A percentile compares a stretch with the other conserved stretches of the same genome.
phyloP scores from a whole-genome alignment of 2,797 vertebrate species.

The Cossypha caffra region DNA sequence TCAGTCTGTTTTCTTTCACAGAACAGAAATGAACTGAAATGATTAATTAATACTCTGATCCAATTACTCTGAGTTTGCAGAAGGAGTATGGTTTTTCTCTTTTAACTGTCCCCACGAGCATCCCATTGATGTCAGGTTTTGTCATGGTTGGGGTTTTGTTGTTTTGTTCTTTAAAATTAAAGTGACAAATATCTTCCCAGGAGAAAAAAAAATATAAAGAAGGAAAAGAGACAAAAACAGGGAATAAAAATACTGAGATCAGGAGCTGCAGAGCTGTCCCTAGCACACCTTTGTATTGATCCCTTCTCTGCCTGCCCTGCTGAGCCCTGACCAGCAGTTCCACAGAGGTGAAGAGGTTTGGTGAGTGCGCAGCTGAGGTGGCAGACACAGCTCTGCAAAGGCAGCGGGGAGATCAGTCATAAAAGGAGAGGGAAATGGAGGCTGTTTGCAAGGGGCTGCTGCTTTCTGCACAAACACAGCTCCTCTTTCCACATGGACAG shows the following conservation, averaged over 20 bases:
- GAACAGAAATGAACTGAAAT: constrained; percentile 45
- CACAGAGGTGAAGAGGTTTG: neutral
- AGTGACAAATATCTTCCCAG: neutral
- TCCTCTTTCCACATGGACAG: neutral
- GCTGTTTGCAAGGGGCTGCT: neutral
- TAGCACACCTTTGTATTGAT: neutral
- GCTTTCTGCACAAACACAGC: neutral
- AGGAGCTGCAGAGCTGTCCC: neutral
- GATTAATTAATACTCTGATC: constrained; percentile 51
- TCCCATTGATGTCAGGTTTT: neutral
- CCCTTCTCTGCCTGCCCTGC: neutral
- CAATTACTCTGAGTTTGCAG: constrained; percentile 45
- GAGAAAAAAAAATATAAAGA: neutral
- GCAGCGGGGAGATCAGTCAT: accelerated
- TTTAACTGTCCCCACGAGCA: constrained; percentile 14
- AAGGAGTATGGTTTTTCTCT: constrained; percentile 28
- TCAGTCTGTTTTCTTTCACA: constrained; percentile 40
- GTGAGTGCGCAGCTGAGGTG: neutral
- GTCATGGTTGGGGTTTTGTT: neutral
- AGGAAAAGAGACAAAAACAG: neutral
- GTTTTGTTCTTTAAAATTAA: neutral
- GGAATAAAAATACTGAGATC: neutral
- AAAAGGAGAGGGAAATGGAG: neutral
- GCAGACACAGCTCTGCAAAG: neutral
- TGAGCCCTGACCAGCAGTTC: neutral